Evolutionary conservation across 2,797 vertebrate species (phyloP).

Genomic region (Alauda arvensis): DNA sequence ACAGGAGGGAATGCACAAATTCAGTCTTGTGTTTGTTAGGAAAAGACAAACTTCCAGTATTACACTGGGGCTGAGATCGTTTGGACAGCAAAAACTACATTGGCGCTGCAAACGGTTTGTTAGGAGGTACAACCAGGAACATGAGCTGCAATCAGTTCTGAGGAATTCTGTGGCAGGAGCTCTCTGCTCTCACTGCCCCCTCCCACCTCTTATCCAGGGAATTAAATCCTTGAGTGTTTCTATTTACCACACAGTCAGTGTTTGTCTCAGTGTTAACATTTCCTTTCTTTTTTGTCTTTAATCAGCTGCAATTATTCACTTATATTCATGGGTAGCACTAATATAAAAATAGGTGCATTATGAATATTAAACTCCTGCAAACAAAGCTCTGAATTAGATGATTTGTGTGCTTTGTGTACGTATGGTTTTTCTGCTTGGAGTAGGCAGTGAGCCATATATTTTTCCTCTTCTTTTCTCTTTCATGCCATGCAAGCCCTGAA

Average conservation of each 20-base stretch:
- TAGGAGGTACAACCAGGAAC: slow-evolving; percentile 29
- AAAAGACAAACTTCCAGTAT: slow-evolving; percentile 7
- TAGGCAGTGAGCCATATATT: not conserved
- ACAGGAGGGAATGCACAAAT: not conserved
- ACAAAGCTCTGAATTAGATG: slow-evolving; percentile 57
- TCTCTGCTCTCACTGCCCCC: slow-evolving; percentile 24
- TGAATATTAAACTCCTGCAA: slow-evolving; percentile 51
- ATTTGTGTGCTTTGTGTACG: slow-evolving; percentile 7
- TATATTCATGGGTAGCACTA: slow-evolving; percentile 62
- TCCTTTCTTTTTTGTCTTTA: slow-evolving; percentile 62
- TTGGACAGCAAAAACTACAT: slow-evolving; percentile 41
- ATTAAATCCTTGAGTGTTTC: slow-evolving; percentile 62
- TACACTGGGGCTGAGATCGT: not conserved
- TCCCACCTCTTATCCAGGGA: slow-evolving; percentile 44
- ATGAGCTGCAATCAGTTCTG: slow-evolving; percentile 11
- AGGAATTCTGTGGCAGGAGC: slow-evolving; percentile 41
- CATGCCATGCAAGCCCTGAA: not conserved
- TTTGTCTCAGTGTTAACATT: slow-evolving; percentile 57
- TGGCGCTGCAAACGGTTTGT: slow-evolving; percentile 40
- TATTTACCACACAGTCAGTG: slow-evolving; percentile 61
- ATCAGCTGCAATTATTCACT: slow-evolving; percentile 68
- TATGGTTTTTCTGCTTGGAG: not conserved
- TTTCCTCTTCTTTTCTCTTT: not conserved
- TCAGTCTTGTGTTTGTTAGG: not conserved
- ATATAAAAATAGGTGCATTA: slow-evolving; percentile 62